phyloP scores from a whole-genome alignment of 2,888 invertebrate genomes.

The Dynastes maya region DNA sequence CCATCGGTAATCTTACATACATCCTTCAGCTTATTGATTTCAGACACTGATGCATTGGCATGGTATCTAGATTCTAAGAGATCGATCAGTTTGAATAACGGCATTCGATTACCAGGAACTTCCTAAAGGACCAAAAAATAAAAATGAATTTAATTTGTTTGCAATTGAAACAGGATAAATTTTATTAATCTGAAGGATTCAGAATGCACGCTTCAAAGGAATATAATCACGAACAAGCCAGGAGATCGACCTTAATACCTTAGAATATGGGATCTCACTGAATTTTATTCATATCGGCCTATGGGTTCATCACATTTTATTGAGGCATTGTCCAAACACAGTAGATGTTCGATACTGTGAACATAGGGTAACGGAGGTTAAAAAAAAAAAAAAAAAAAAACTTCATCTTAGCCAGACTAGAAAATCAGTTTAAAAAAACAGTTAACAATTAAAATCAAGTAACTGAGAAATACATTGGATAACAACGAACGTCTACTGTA shows the following conservation, averaged over 20 bases:
- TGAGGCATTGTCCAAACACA: no score
- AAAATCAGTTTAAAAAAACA: no score
- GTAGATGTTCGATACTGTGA: background rate
- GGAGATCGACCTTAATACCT: constrained; percentile 39
- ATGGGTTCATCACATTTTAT: constrained; percentile 55
- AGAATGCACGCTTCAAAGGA: constrained; percentile 50
- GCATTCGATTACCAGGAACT: constrained; percentile 82
- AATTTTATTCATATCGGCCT: constrained; percentile 58
- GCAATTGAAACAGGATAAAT: background rate
- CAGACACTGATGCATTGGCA: constrained; percentile 81
- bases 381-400: background rate
- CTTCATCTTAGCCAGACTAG: no score
- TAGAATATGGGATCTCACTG: constrained; percentile 53
- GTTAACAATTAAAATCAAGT: background rate
- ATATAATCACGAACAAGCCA: constrained; percentile 40
- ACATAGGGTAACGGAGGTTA: background rate
- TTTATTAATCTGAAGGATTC: constrained; percentile 36
- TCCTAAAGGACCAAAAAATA: constrained; percentile 71
- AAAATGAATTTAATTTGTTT: constrained; percentile 15
- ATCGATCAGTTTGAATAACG: constrained; percentile 87
- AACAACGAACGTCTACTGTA: no score
- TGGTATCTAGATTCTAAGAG: constrained; percentile 87
- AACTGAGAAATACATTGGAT: no score
- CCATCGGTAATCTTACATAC: constrained; percentile 83
- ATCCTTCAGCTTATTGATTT: constrained; percentile 83